Evolutionary conservation across 2,888 invertebrate genomes (phyloP), one percentile per base, ranked within the genome.

Genomic region (Ochlodes sylvanus): DNA sequence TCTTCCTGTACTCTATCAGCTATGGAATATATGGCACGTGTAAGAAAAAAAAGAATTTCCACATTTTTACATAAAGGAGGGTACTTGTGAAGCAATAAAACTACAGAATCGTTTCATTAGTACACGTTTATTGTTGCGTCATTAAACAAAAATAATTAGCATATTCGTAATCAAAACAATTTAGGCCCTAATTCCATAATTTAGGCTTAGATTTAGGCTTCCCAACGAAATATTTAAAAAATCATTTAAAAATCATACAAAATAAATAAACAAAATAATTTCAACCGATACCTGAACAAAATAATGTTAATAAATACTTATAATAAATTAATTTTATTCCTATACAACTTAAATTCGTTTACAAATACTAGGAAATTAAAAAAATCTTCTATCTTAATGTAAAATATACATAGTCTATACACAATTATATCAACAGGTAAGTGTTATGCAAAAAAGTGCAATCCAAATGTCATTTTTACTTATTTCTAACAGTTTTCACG

Each of bases 391-490:
- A 69, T 81, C 77, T 75, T 79, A 82, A 84, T 84, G 79, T 88
- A 86, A 85, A 86, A 87, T 87, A 83, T 87, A 88, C 85, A 81
- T 82, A 83, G 73, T 87, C 82, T 89, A 88, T 88, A 90, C 86
- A 89, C 80, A 83, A 81, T 86, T 83, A 86, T 90, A 87, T 89
- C 81, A 91, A 91, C 91, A 91, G 84, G 84, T 86, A 83, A 71
- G 91, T 91, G 90, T 89, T 81, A 89, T 87, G 85, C 87, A 91
- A 92, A 90, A 67, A 88, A 91, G 90, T 91, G 91, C 90, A 85
- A 85, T 87, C 77, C 77, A 83, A 83, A 82, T 83, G 71, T 81
- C 72, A 72, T 75, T 76, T 61, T 67, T 60, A 63, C 69, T 55
- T 62, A 54, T 7, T n/a, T 47, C 67, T 73, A 75, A 74, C 72